These are phyloP conservation scores for Miltochrista miniata DNA, from an alignment of 2,888 invertebrate species.

Conservation along the genomic window DNA sequence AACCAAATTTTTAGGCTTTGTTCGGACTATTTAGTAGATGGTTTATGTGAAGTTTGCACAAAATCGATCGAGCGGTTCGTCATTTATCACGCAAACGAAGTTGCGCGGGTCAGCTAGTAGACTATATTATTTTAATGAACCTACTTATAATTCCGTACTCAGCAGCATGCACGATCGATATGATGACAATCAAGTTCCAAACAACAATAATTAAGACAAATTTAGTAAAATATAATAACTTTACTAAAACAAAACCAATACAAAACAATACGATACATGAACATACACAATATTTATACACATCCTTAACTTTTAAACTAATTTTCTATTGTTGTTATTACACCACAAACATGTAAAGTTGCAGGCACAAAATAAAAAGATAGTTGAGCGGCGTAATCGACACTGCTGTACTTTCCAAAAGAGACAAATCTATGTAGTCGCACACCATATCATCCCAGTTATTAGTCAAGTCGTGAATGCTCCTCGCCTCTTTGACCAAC, in stretches of 20 bases:
- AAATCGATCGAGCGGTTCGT: no score
- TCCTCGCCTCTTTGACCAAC: conserved; percentile 56
- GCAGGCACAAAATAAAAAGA: neutral
- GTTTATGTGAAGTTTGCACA: no score
- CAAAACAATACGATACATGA: neutral
- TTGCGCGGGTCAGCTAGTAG: no score
- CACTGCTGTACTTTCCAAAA: conserved; percentile 25
- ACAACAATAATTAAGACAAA: neutral
- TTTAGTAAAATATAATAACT: neutral
- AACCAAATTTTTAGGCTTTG: no score
- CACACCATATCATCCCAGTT: conserved; percentile 73
- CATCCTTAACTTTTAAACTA: neutral
- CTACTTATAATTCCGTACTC: no score
- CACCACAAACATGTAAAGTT: neutral
- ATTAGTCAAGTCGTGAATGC: conserved; percentile 64
- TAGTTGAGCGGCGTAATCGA: neutral
- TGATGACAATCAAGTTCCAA: no score
- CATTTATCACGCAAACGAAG: no score
- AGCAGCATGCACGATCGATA: no score
- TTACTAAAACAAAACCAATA: neutral
- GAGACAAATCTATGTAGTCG: conserved; percentile 65
- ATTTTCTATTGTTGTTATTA: neutral
- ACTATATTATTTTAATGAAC: no score
- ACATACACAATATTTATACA: no score
- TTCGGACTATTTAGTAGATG: no score